These are phyloP conservation scores for Gymnothorax reevesii DNA, from an alignment of 2,797 vertebrate species.

Conservation along the genomic window DNA sequence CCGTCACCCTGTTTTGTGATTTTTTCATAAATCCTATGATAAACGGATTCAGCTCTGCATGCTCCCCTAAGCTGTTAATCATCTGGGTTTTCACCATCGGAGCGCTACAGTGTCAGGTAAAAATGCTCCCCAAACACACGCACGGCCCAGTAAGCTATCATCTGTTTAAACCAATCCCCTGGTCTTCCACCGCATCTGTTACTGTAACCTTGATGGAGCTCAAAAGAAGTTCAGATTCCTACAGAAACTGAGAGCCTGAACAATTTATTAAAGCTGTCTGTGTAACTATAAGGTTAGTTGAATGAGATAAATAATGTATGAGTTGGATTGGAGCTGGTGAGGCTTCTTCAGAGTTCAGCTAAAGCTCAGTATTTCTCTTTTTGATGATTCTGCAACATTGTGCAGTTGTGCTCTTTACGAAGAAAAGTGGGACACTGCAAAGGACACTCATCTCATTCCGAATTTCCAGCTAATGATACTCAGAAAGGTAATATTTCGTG, in stretches of 20 bases:
- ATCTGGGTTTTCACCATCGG: neutral
- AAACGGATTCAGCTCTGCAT: neutral
- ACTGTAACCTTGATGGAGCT: constrained; percentile 7
- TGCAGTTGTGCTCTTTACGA: neutral
- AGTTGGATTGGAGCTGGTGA: neutral
- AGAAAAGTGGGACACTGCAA: neutral
- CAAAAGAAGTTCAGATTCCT: neutral
- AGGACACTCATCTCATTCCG: neutral
- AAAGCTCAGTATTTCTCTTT: neutral
- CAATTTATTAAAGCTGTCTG: neutral
- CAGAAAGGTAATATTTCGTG: neutral
- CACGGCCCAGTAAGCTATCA: neutral
- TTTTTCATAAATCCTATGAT: constrained; percentile 9
- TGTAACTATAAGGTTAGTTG: neutral
- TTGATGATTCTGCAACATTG: neutral
- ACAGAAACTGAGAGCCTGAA: neutral
- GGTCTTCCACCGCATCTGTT: neutral
- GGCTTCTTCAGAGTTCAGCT: neutral
- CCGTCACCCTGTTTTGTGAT: neutral
- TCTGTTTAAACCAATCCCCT: neutral
- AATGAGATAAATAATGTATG: constrained; percentile 6
- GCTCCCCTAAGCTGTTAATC: neutral
- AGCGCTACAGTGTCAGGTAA: neutral
- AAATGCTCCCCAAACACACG: neutral
- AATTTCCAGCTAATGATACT: neutral